Conservation (phyloP, 2,888 invertebrate genomes). For the Dioctria linearis region DNA sequence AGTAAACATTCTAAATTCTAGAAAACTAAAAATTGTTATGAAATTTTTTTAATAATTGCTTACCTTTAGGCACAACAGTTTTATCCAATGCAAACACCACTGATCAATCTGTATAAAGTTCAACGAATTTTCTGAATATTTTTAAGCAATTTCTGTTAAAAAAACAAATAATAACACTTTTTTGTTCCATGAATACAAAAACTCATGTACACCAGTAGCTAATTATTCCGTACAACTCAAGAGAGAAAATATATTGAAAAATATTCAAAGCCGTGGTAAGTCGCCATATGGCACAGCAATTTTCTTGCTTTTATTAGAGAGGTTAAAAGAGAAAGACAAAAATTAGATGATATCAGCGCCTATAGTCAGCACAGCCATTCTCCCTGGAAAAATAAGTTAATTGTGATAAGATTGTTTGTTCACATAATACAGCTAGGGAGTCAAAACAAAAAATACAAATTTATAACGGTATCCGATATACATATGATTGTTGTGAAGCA, state of each 20-base stretch:
- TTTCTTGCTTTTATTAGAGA: conserved; percentile 31
- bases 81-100: background rate
- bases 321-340: conserved; percentile 20
- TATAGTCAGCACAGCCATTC: conserved; percentile 9
- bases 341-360: conserved; percentile 24
- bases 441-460: background rate
- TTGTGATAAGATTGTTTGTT: conserved; percentile 9
- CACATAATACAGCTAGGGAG: background rate
- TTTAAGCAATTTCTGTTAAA: too few relatives aligned
- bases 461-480: too few relatives aligned
- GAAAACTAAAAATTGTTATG: too few relatives aligned
- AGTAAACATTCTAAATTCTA: too few relatives aligned
- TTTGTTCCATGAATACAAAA: too few relatives aligned
- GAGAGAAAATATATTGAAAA: background rate
- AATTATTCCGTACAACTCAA: background rate
- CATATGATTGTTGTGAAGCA: background rate
- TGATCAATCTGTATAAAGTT: background rate
- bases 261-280: conserved; percentile 5
- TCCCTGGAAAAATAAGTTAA: conserved; percentile 37
- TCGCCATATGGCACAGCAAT: conserved; percentile 17
- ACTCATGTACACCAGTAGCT: background rate
- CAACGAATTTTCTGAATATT: background rate
- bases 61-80: background rate
- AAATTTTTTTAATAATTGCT: background rate
- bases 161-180: too few relatives aligned